Percentiles rank a stretch among this genome's conserved stretches.
These are phyloP conservation scores for Ditylenchus dipsaci DNA, from an alignment of 1,140 invertebrate genomes.

Conservation along the genomic window DNA sequence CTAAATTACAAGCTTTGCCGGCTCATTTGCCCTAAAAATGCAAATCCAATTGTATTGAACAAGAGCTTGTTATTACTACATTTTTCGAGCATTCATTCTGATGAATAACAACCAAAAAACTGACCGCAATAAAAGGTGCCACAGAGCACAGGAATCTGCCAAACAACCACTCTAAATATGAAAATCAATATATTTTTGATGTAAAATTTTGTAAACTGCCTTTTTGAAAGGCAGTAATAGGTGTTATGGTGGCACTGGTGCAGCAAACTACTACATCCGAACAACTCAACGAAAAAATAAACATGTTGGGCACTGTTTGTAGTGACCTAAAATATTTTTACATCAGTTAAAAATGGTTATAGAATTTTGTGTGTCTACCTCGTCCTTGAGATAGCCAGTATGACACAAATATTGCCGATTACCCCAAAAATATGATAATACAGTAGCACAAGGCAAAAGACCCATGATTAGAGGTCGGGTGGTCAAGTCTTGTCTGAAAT, in stretches of 20 bases:
- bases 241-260: constrained; percentile 54
- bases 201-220: neutral
- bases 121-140: constrained; percentile 50
- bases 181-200: neutral
- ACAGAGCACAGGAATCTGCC: constrained; percentile 48
- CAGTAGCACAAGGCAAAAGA: constrained; percentile 39
- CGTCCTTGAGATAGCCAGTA: constrained; percentile 38
- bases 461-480: constrained; percentile 32
- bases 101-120: neutral
- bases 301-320: constrained; percentile 59
- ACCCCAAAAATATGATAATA: constrained; percentile 43
- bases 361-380: constrained; percentile 10
- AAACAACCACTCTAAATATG: constrained; percentile 49
- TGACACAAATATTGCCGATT: constrained; percentile 38
- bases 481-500: constrained; percentile 29
- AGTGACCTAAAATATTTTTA: constrained; percentile 15
- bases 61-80: too few species aligned
- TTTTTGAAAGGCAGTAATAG: constrained; percentile 56
- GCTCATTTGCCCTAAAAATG: too few species aligned
- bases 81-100: too few species aligned
- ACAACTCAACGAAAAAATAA: constrained; percentile 55
- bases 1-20: too few species aligned
- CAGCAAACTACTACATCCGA: constrained; percentile 57
- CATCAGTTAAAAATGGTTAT: neutral
- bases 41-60: too few species aligned